Base-by-base conservation (phyloP, 2,888 invertebrate genomes). In the Reticulitermes lucifugus region DNA sequence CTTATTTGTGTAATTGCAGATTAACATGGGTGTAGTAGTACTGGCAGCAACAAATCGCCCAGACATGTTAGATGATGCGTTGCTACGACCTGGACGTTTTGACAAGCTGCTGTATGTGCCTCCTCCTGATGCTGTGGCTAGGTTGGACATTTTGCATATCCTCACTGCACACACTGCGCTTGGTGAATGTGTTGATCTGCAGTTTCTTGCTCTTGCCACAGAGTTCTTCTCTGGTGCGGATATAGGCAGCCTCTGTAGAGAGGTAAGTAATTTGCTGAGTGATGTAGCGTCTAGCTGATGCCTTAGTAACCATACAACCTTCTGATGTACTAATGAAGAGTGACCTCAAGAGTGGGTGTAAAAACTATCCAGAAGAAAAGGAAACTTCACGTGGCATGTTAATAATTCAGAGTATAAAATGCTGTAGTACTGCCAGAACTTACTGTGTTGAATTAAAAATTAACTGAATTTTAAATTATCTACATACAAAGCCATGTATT, bases 41-140 rank as follows among this genome's bases (percentile, higher is more conserved):
- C 92, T 95, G 51, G 95, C 93, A 7, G 94, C 94, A 14, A 95
- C 94, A 71, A 95, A 95, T 90, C 91, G 94, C 18, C 94, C 94
- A 0, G 93, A 94, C 87, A 91, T 93, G 89, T 89, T 95, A 65
- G 95, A 95, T 88, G 91, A 92, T 82, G 94, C 94, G 0, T 89
- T 95, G 14, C 89, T 94, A 81, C 90, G 95, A 83, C 94, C 94
- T 0, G 94, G 94, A 0, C 90, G 94, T 86, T 92, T 94, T 88
- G 94, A 95, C 88, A 92, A 92, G 87, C 89, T 94, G 22, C 91
- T 94, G 77, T 93, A 93, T 89, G 93, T 95, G 0, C 93, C 93
- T 18, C 93, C 93, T 0, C 94, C 94, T 0, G 92, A 94, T 89
- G 81, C 87, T 60, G 85, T 90, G 77, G 93, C 93, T n/a, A 90